Conservation (phyloP, 2,113 vertebrate genomes). For the Tursiops truncatus region DNA sequence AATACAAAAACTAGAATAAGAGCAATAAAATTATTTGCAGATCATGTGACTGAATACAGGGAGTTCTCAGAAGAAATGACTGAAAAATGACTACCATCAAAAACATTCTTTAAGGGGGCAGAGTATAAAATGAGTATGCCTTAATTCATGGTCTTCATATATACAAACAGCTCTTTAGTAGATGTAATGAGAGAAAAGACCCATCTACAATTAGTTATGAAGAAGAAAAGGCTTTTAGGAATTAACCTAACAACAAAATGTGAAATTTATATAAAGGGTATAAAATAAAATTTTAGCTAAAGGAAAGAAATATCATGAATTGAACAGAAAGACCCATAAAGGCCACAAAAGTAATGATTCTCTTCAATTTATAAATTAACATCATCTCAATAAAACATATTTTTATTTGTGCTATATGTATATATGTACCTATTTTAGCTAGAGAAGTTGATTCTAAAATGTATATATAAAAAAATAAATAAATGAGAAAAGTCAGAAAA, state of each 20-base stretch:
- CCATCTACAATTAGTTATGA: not conserved
- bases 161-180: not conserved
- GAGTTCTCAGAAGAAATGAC: not conserved
- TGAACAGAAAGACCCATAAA: not conserved
- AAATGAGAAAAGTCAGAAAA: not conserved
- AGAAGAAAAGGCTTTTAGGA: not conserved
- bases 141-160: not conserved
- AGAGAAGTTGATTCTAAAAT: not conserved
- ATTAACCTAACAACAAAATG: not conserved
- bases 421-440: not conserved
- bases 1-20: not conserved
- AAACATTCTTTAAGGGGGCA: not conserved
- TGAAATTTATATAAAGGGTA: not conserved
- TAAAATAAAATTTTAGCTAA: constrained; percentile 14
- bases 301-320: not conserved
- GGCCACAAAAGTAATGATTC: not conserved
- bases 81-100: not conserved
- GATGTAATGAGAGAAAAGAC: not conserved
- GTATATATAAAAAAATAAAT: not conserved
- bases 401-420: not conserved
- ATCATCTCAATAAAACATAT: not conserved
- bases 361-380: not conserved
- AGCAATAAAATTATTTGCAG: not conserved
- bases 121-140: not conserved
- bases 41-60: not conserved